These are phyloP conservation scores for Hoplodrina ambigua DNA, from an alignment of 2,888 invertebrate genomes.

Conservation along the genomic window DNA sequence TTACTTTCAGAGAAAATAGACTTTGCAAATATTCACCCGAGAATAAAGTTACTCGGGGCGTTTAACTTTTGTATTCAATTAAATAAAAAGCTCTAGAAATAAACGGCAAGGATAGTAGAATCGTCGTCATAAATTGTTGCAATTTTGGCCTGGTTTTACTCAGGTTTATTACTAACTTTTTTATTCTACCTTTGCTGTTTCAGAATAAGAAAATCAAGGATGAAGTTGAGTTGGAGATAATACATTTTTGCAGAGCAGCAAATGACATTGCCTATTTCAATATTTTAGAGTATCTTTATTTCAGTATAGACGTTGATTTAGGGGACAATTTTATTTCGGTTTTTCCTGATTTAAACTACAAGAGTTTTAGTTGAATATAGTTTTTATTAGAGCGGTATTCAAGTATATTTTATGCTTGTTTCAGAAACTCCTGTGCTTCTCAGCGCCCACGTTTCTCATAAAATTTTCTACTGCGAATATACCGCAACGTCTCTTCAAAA, in stretches of 20 bases:
- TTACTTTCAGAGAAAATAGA: conserved; percentile 86
- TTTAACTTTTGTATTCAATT: conserved; percentile 89
- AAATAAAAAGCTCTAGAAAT: conserved; percentile 86
- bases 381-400: conserved; percentile 35
- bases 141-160: conserved; percentile 75
- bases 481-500: conserved; percentile 35
- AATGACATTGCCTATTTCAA: conserved; percentile 45
- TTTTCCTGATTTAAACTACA: conserved; percentile 11
- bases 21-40: conserved; percentile 84
- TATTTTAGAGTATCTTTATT: conserved; percentile 48
- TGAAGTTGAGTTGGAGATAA: conserved; percentile 17
- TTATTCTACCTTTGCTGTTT: conserved; percentile 42
- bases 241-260: conserved; percentile 31
- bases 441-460: conserved; percentile 36
- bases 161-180: conserved; percentile 64
- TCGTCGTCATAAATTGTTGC: conserved; percentile 75
- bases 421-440: conserved; percentile 35
- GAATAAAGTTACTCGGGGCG: conserved; percentile 83
- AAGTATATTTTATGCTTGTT: conserved; percentile 50
- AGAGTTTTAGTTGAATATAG: conserved; percentile 27
- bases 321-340: conserved; percentile 19
- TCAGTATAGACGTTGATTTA: conserved; percentile 33
- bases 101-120: conserved; percentile 76
- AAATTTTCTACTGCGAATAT: conserved; percentile 40
- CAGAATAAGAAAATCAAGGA: conserved; percentile 45